Conservation (phyloP, 2,888 invertebrate species). For the Teleiodes luculella region DNA sequence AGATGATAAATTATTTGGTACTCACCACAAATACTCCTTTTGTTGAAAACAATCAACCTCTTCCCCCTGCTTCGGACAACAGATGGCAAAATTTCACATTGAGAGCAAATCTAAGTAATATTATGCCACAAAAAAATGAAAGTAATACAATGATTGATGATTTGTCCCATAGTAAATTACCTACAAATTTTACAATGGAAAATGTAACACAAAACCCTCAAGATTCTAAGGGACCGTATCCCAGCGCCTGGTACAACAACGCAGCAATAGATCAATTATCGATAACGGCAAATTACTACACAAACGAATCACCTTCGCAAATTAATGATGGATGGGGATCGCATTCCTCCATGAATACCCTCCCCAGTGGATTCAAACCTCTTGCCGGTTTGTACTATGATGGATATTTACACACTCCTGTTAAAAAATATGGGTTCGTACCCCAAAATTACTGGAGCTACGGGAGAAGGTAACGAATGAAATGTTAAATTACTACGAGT, state of each 20-base stretch:
- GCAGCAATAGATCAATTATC: conserved; percentile 52
- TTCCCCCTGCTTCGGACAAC: conserved; percentile 30
- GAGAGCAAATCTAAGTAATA: conserved; percentile 23
- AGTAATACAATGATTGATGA: conserved; percentile 10
- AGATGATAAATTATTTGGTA: conserved; percentile 25
- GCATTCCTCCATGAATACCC: conserved; percentile 38
- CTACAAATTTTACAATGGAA: conserved; percentile 1
- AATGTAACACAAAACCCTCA: conserved; percentile 24
- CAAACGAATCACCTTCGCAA: conserved; percentile 44
- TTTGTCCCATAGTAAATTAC: conserved; percentile 9
- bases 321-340: conserved; percentile 56
- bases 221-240: conserved; percentile 40
- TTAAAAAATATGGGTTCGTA: conserved; percentile 48
- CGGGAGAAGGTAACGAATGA: background rate
- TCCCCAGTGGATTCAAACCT: conserved; percentile 52
- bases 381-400: conserved; percentile 70
- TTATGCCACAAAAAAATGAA: conserved; percentile 16
- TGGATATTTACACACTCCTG: conserved; percentile 58
- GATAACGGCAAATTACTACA: conserved; percentile 56
- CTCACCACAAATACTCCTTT: conserved; percentile 26
- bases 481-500: conserved; percentile 11
- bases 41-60: conserved; percentile 20
- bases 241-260: conserved; percentile 46
- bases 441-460: conserved; percentile 38
- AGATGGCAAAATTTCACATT: conserved; percentile 40